These are phyloP conservation scores for Parascotia fuliginaria DNA, from an alignment of 2,888 invertebrate genomes.

Conservation along the genomic window DNA sequence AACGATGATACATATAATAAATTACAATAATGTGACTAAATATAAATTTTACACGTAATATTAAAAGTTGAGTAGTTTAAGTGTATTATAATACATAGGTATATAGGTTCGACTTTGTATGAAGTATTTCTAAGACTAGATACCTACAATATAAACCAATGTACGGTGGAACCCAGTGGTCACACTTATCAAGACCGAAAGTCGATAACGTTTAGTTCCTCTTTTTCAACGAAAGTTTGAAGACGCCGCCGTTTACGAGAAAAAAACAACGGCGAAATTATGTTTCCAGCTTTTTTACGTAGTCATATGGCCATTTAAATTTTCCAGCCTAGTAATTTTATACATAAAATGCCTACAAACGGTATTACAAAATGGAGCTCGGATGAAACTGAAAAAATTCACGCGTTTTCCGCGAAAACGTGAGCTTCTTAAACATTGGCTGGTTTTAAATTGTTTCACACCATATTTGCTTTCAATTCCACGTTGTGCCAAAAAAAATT, in stretches of 20 bases:
- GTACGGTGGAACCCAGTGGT: conserved; percentile 54
- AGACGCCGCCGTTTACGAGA: conserved; percentile 38
- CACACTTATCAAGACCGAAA: conserved; percentile 49
- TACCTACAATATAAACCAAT: conserved; percentile 55
- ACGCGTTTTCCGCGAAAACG: conserved; percentile 26
- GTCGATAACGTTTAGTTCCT: conserved; percentile 49
- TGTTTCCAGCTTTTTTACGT: conserved; percentile 49
- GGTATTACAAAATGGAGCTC: conserved; percentile 37
- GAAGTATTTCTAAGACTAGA: conserved; percentile 77
- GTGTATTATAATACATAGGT: conserved; percentile 82
- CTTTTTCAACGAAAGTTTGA: conserved; percentile 47
- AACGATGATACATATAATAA: conserved; percentile 84
- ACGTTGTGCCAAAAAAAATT: conserved; percentile 80
- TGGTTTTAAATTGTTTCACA: conserved; percentile 29
- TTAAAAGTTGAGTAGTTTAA: conserved; percentile 81
- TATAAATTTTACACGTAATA: conserved; percentile 84
- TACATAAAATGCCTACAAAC: conserved; percentile 43
- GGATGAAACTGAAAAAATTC: conserved; percentile 39
- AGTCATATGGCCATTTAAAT: conserved; percentile 49
- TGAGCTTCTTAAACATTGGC: conserved; percentile 37
- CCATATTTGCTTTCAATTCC: conserved; percentile 65
- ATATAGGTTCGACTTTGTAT: conserved; percentile 81
- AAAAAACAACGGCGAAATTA: conserved; percentile 43
- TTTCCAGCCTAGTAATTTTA: conserved; percentile 49
- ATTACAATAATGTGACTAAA: conserved; percentile 84